Percentiles rank a stretch among this genome's conserved stretches.
phyloP scores from a whole-genome alignment of 2,888 invertebrate species.

The Caenorhabditis sp. region DNA sequence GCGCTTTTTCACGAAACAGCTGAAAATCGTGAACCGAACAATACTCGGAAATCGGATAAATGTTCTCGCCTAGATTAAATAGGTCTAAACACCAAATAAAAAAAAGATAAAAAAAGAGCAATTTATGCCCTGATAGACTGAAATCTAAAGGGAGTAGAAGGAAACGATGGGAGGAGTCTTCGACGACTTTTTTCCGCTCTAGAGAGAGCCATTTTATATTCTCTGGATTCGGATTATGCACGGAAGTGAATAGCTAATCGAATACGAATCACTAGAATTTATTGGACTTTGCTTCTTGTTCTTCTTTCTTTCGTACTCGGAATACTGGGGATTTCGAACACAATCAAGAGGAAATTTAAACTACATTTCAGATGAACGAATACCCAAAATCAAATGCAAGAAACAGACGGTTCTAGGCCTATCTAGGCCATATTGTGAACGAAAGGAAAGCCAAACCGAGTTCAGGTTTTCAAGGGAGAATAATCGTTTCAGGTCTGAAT shows the following conservation, averaged over 20 bases:
- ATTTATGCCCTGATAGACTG: conserved; percentile 35
- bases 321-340: not conserved
- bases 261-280: conserved; percentile 19
- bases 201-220: conserved; percentile 19
- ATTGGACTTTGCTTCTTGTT: conserved; percentile 7
- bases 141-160: conserved; percentile 24
- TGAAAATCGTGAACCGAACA: conserved; percentile 5
- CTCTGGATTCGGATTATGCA: conserved; percentile 26
- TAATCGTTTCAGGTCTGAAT: not conserved
- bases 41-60: conserved; percentile 25
- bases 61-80: not conserved
- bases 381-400: not conserved
- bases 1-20: conserved; percentile 44
- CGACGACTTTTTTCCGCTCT: conserved; percentile 12
- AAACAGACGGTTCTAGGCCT: not conserved
- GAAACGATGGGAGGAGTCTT: conserved; percentile 20
- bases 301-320: not conserved
- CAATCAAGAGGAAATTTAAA: not conserved
- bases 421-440: not conserved
- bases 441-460: not conserved
- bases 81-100: too few relatives aligned
- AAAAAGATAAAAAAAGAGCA: conserved; percentile 23
- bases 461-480: not conserved
- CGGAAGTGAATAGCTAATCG: conserved; percentile 27
- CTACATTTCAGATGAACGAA: not conserved